These are phyloP conservation scores for Drosophila neotestacea DNA, from an alignment of 2,888 invertebrate genomes.

Conservation along the genomic window DNA sequence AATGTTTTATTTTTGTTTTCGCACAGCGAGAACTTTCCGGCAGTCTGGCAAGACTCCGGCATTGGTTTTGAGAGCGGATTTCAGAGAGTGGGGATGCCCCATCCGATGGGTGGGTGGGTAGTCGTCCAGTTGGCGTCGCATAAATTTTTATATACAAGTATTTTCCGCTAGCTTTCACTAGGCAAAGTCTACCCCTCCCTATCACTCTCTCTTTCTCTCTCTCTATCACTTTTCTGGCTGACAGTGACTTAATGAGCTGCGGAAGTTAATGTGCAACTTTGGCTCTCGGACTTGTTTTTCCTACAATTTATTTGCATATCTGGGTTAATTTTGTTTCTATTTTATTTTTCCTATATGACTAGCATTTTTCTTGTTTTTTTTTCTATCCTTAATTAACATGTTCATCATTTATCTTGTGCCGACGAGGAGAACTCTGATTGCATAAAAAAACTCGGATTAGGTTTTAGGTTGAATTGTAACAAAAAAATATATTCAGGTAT, in stretches of 20 bases:
- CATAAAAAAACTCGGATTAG: no score
- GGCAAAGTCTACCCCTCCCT: conserved; percentile 10
- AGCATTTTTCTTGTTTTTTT: conserved; percentile 31
- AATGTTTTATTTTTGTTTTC: conserved; percentile 72
- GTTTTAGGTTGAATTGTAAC: background rate
- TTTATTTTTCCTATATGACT: conserved; percentile 51
- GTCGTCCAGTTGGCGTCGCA: conserved; percentile 81
- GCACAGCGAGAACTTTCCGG: conserved; percentile 37
- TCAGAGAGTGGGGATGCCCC: background rate
- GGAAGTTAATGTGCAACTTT: conserved; percentile 78
- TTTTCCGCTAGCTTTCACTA: conserved; percentile 54
- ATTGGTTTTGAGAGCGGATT: background rate
- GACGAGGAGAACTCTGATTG: background rate
- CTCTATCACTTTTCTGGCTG: conserved; percentile 33
- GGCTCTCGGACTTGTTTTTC: conserved; percentile 55
- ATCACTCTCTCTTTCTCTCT: background rate
- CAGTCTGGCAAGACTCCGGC: conserved; percentile 29
- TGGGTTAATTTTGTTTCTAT: conserved; percentile 72
- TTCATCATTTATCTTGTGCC: conserved; percentile 31
- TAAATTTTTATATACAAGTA: conserved; percentile 71
- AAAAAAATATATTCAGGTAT: background rate
- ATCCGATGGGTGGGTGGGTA: conserved; percentile 24
- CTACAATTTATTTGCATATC: conserved; percentile 76
- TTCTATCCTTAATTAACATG: conserved; percentile 46
- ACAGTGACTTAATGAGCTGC: conserved; percentile 81